Conservation (phyloP, 2,113 vertebrate species). For the Oryzias melastigma region DNA sequence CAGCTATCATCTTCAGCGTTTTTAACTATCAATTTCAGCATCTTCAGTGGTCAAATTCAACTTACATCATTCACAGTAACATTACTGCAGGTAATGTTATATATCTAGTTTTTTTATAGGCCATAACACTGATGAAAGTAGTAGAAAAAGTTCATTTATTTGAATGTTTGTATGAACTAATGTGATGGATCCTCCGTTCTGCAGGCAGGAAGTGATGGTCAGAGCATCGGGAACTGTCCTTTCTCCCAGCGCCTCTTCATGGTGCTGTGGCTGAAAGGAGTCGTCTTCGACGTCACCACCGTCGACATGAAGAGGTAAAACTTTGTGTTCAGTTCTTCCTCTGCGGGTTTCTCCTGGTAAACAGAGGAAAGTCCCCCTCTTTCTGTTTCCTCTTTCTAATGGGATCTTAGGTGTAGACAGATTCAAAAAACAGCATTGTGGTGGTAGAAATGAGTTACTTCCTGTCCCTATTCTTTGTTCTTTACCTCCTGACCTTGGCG, state of each 20-base stretch:
- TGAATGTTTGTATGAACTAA: not conserved
- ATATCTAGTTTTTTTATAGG: too few species aligned
- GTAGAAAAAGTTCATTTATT: not conserved
- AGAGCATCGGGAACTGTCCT: slow-evolving; percentile 91
- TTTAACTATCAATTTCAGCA: too few species aligned
- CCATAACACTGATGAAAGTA: not conserved
- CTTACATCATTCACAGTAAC: too few species aligned
- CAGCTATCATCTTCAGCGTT: too few species aligned
- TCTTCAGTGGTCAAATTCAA: too few species aligned
- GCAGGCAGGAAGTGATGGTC: slow-evolving; percentile 89
- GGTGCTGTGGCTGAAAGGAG: slow-evolving; percentile 92
- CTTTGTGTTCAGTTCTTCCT: too few species aligned
- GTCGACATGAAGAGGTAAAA: slow-evolving; percentile 89
- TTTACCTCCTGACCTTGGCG: not conserved
- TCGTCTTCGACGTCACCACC: slow-evolving; percentile 90
- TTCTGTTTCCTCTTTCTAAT: too few species aligned
- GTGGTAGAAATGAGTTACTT: slow-evolving; percentile 7
- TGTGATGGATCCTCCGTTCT: not conserved
- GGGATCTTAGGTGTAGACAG: not conserved
- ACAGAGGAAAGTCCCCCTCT: not conserved
- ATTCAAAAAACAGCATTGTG: not conserved
- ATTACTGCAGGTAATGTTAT: too few species aligned
- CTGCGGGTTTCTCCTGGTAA: slow-evolving; percentile 1
- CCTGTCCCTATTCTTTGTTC: not conserved
- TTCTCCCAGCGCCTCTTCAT: slow-evolving; percentile 93